Evolutionary conservation across 2,888 invertebrate genomes (phyloP).

Genomic region (Harpalus rubripes): DNA sequence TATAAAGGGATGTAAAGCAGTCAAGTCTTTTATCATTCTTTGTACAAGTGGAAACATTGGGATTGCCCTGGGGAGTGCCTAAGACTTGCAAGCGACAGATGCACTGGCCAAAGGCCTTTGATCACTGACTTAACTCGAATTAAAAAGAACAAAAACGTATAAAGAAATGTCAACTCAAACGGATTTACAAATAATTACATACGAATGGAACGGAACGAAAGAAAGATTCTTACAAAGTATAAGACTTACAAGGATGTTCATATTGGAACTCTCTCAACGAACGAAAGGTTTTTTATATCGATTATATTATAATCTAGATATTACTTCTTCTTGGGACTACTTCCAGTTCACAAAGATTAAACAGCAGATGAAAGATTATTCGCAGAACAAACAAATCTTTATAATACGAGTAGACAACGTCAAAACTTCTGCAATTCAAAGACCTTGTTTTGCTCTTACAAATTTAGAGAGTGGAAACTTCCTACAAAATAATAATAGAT

Average conservation of each 20-base stretch:
- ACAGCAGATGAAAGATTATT: conserved; percentile 8
- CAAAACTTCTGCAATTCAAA: background rate
- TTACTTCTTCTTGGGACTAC: background rate
- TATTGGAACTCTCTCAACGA: too few species aligned
- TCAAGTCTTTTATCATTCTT: conserved; percentile 39
- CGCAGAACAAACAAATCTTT: background rate
- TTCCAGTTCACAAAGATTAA: background rate
- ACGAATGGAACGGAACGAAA: background rate
- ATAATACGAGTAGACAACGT: background rate
- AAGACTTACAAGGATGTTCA: too few species aligned
- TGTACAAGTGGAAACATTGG: conserved; percentile 42
- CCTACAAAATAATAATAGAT: too few species aligned
- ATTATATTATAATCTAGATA: background rate
- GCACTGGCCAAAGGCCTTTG: background rate
- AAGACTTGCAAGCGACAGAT: conserved; percentile 5
- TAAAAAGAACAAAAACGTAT: background rate
- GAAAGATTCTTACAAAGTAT: background rate
- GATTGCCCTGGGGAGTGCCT: conserved; percentile 12
- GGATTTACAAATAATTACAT: background rate
- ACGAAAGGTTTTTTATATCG: background rate
- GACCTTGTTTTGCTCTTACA: background rate
- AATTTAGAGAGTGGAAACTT: too few species aligned
- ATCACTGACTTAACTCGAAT: background rate
- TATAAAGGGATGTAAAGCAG: conserved; percentile 37
- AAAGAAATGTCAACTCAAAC: background rate